These are phyloP conservation scores for Protaetia brevitarsis DNA, from an alignment of 1,140 invertebrate genomes.

Conservation along the genomic window DNA sequence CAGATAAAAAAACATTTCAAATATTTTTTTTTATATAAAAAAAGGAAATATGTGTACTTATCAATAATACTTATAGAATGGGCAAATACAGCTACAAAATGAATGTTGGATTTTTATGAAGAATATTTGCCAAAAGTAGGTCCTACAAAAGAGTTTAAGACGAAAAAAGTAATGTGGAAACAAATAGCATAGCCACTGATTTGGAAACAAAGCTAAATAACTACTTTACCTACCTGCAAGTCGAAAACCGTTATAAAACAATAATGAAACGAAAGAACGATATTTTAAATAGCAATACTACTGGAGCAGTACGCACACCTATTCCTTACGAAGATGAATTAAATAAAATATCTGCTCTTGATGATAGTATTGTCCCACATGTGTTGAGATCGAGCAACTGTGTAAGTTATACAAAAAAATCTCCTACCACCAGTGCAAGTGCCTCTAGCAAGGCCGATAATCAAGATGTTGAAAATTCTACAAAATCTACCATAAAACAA, in stretches of 20 bases:
- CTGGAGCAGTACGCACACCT: neutral
- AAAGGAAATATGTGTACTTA: too few species aligned
- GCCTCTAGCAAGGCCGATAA: neutral
- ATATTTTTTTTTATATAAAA: neutral
- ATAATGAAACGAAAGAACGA: slow-evolving; percentile 3
- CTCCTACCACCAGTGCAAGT: neutral
- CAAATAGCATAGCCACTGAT: slow-evolving; percentile 20
- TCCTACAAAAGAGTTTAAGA: slow-evolving; percentile 26
- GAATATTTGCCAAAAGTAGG: slow-evolving; percentile 17
- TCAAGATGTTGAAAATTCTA: neutral
- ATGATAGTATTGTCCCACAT: slow-evolving; percentile 11
- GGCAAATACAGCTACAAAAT: slow-evolving; percentile 13
- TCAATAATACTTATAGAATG: slow-evolving; percentile 35
- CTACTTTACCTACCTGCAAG: neutral
- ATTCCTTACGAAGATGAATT: slow-evolving; percentile 10
- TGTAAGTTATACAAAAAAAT: neutral
- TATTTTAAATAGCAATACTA: neutral
- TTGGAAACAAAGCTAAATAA: neutral
- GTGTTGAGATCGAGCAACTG: neutral
- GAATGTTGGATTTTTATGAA: slow-evolving; percentile 18
- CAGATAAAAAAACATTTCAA: neutral
- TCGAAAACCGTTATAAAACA: slow-evolving; percentile 20
- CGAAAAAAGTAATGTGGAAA: slow-evolving; percentile 25
- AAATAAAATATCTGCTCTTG: slow-evolving; percentile 12
- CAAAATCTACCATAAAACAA: too few species aligned